Conservation (phyloP, 2,888 invertebrate genomes). For the Melanostoma mellinum region DNA sequence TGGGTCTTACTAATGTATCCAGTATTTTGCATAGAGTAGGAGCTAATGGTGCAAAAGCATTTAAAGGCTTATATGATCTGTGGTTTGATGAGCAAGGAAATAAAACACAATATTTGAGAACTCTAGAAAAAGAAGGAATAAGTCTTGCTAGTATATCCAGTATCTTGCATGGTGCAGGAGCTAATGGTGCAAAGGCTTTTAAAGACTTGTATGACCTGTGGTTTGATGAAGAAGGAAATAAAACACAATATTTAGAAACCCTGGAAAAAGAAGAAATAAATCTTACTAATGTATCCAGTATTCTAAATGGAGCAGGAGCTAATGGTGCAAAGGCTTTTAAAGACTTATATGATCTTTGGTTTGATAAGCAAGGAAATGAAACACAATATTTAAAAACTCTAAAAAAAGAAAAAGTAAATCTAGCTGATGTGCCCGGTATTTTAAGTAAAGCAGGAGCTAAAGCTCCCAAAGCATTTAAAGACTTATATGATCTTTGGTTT, state of each 20-base stretch:
- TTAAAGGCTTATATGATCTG: constrained; percentile 23
- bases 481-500: constrained; percentile 30
- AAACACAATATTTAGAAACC: constrained; percentile 3
- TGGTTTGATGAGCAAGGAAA: constrained; percentile 21
- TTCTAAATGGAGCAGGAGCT: constrained; percentile 14
- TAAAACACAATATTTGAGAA: constrained; percentile 15
- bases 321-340: constrained; percentile 23
- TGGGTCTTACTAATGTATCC: constrained; percentile 9
- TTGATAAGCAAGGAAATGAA: constrained; percentile 12
- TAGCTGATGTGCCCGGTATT: constrained; percentile 13
- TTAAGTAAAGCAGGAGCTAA: constrained; percentile 15
- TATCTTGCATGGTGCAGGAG: constrained; percentile 21
- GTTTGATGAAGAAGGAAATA: constrained; percentile 34
- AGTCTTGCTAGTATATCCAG: constrained; percentile 1
- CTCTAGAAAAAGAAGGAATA: constrained; percentile 28
- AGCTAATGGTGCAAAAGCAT: constrained; percentile 11
- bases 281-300: constrained; percentile 9
- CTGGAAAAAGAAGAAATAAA: constrained; percentile 4
- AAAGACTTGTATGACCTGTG: constrained; percentile 15
- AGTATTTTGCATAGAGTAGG: constrained; percentile 22
- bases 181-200: constrained; percentile 19
- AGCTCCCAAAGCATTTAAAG: constrained; percentile 24
- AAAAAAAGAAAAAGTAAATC: not conserved
- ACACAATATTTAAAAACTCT: constrained; percentile 19
- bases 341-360: constrained; percentile 24